Base-by-base conservation (phyloP, 2,888 invertebrate species). In the Lydus trimaculatus region DNA sequence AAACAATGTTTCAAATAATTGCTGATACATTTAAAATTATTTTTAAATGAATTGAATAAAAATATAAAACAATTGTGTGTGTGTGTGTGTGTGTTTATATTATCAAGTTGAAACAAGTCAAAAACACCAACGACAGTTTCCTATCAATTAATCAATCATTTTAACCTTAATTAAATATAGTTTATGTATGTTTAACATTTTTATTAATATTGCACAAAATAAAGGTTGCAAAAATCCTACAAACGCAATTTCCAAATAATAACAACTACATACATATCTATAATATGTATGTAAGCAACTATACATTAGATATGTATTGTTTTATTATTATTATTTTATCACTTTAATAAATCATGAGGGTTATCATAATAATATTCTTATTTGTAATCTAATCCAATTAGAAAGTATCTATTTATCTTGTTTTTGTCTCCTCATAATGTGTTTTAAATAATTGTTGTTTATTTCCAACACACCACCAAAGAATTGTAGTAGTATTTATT, bases 381-480 rank as follows among this genome's bases (percentile, higher is more conserved):
- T 36, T n/a, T 36, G 61, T 61, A 39, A 61, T 61, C 61, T 61
- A 61, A 61, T 39, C 61, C 61, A 56, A 23, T 25, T 56, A 25
- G 56, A 39, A 39, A 39, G 36, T 61, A 61, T 39, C 39, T 39
- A 8, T 39, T 23, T 61, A 36, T 39, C 36, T 36, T 61, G 61
- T 28, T n/a, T n/a, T n/a, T 31, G 5, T 33, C 33, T 36, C 31
- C 61, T 61, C 20, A 33, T 23, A 23, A n/a, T n/a, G n/a, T 36
- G 56, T 48, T 39, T 65, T 31, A 31, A 15, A 52, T 28, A 48
- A 61, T 36, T 36, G 23, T 58, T 25, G 8, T 66, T 66, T 62
- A 39, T 48, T 64, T 58, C 33, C 39, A 61, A 65, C n/a, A n/a
- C n/a, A n/a, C n/a, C n/a, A n/a, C n/a, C n/a, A n/a, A n/a, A n/a